phyloP scores from a whole-genome alignment of 2,888 invertebrate genomes.

The Hyposoter didymator region DNA sequence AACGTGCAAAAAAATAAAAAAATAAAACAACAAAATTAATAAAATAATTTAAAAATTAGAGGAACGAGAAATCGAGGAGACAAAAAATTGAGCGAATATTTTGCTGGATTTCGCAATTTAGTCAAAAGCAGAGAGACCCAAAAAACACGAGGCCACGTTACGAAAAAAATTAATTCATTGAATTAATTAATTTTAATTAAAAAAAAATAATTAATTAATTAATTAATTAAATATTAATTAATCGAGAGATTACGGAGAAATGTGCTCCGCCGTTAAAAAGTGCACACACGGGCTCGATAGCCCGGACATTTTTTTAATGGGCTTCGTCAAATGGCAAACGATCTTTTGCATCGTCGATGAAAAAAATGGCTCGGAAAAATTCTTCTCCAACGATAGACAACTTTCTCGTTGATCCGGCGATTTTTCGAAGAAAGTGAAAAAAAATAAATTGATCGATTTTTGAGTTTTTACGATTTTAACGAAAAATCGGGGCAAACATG shows the following conservation, averaged over 20 bases:
- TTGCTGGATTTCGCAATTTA: no score
- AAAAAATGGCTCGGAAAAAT: constrained; percentile 1
- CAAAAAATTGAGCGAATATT: no score
- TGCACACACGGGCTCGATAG: background rate
- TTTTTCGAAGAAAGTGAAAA: background rate
- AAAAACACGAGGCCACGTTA: no score
- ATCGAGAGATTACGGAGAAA: constrained; percentile 9
- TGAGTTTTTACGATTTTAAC: background rate
- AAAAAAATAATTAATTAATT: no score
- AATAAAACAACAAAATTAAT: no score
- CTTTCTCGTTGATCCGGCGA: background rate
- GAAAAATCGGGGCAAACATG: constrained; percentile 59
- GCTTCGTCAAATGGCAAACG: constrained; percentile 5
- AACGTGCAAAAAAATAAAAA: background rate
- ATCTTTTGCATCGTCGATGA: background rate
- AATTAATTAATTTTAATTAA: no score
- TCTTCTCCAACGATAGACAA: constrained; percentile 5
- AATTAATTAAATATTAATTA: no score
- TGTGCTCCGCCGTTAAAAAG: constrained; percentile 33
- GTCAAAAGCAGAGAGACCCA: no score
- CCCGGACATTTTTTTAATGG: constrained; percentile 24
- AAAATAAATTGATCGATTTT: background rate
- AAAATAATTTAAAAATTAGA: no score
- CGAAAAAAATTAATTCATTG: no score
- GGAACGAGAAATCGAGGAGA: no score